Base-by-base conservation (phyloP, 2,888 invertebrate species). In the Leucozona laternaria region DNA sequence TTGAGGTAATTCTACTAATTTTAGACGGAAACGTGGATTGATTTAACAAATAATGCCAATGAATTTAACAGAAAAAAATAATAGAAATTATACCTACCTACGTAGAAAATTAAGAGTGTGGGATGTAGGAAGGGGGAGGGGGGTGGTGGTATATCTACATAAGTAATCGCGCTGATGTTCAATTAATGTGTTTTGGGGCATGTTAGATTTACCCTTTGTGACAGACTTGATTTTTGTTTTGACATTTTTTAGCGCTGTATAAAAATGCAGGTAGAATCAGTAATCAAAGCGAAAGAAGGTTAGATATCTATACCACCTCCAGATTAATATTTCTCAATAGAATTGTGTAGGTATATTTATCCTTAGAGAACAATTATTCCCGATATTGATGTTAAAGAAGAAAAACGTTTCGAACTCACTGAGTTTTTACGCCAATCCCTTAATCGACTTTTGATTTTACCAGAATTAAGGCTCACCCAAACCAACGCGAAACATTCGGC, bases 1-100 rank as follows among this genome's bases (percentile, higher is more conserved):
- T 50, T 37, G 20, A 37, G 55, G 75, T 78, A 53, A 75, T 75
- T 83, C 75, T n/a, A 17, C 50, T 75, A 57, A 57, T 71, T 83
- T 75, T 70, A n/a, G n/a, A 28, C 37, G 53, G 53, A 68, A 68
- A 68, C 53, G 50, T 68, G 50, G 68, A 68, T 53, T 53, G 68
- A 50, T 68, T 53, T 68, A 53, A 5, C 37, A 34, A 53, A 53
- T 53, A 60, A 53, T 37, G 10, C 37, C 68, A 68, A 48, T 48
- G 48, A 20, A 34, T 28, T 62, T 45, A 45, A 31, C 28, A 48
- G 22, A 31, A 25, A 17, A 31, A 53, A 50, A 25, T 31, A 66
- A 55, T 48, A 45, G 40, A 20, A 68, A 60, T 8, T 25, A 31
- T 66, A 10, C n/a, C n/a, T n/a, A n/a, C n/a, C n/a, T 28, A 5